Evolutionary conservation across 1,140 invertebrate genomes (phyloP).

Genomic region (Scaptodrosophila lebanonensis): DNA sequence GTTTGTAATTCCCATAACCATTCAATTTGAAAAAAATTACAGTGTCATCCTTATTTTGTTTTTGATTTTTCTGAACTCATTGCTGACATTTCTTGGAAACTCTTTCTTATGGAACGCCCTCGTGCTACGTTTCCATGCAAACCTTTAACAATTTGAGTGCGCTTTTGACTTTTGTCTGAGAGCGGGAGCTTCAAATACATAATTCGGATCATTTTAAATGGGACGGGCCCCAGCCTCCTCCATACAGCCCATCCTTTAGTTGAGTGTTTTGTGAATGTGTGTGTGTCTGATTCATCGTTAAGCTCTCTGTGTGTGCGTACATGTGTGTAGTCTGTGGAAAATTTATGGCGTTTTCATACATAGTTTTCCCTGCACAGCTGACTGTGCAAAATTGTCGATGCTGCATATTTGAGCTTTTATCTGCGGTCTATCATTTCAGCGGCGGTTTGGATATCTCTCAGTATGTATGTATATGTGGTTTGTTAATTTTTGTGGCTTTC

Average conservation of each 20-base stretch:
- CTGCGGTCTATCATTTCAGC: conserved; percentile 43
- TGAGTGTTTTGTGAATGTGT: not conserved
- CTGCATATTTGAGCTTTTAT: conserved; percentile 57
- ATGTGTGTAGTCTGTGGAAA: conserved; percentile 42
- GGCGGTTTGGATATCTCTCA: conserved; percentile 7
- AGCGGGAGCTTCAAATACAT: no score
- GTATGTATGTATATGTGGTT: conserved; percentile 30
- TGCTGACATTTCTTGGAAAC: no score
- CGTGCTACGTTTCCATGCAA: no score
- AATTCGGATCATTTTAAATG: conserved; percentile 44
- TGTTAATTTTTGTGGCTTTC: conserved; percentile 57
- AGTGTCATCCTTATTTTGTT: no score
- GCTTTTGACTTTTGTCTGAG: no score
- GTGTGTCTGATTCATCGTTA: conserved; percentile 35
- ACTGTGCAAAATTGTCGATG: conserved; percentile 46
- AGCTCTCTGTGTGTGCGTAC: conserved; percentile 26
- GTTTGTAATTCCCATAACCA: no score
- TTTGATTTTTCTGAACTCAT: no score
- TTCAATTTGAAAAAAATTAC: no score
- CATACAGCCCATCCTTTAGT: not conserved
- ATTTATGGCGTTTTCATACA: conserved; percentile 53
- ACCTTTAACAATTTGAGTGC: no score
- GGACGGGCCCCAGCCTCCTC: conserved; percentile 11
- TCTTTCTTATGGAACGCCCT: no score
- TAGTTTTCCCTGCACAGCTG: conserved; percentile 20